These are phyloP conservation scores for Acrocyrtus sp. DNA, from an alignment of 2,888 invertebrate genomes.

Conservation along the genomic window DNA sequence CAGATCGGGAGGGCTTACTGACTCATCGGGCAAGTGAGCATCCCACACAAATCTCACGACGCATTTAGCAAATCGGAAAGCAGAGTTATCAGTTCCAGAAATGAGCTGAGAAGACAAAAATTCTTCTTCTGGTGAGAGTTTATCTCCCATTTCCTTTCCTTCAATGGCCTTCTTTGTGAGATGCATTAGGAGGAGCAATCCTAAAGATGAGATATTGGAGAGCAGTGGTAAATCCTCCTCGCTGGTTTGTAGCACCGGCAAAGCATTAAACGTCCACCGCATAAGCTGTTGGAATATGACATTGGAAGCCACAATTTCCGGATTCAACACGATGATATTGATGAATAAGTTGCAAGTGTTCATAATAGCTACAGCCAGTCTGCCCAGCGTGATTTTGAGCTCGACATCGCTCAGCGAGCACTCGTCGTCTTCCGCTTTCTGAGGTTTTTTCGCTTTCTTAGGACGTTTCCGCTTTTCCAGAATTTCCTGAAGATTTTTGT, in stretches of 20 bases:
- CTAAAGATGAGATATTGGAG: slow-evolving; percentile 85
- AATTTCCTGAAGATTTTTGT: slow-evolving; percentile 80
- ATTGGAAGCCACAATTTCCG: slow-evolving; percentile 83
- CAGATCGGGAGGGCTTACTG: slow-evolving; percentile 80
- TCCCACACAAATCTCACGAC: slow-evolving; percentile 93
- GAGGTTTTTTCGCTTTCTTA: slow-evolving; percentile 59
- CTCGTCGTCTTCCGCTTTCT: slow-evolving; percentile 69
- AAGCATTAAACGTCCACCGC: slow-evolving; percentile 62
- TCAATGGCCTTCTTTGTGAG: slow-evolving; percentile 77
- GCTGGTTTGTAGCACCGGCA: slow-evolving; percentile 51
- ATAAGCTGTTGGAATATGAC: slow-evolving; percentile 83
- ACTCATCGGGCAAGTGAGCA: slow-evolving; percentile 79
- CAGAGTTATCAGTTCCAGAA: slow-evolving; percentile 72
- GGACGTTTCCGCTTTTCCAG: slow-evolving; percentile 59
- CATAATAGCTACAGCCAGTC: slow-evolving; percentile 85
- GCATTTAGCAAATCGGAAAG: slow-evolving; percentile 88
- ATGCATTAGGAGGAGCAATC: slow-evolving; percentile 83
- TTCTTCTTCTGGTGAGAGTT: slow-evolving; percentile 60
- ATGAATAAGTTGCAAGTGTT: slow-evolving; percentile 92
- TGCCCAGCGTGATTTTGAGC: slow-evolving; percentile 80
- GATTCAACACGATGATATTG: slow-evolving; percentile 90
- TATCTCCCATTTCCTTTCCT: slow-evolving; percentile 50
- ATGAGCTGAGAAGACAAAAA: slow-evolving; percentile 66
- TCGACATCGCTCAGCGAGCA: slow-evolving; percentile 79
- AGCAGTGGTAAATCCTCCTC: slow-evolving; percentile 83